These are phyloP conservation scores for Nipponacmea schrenckii DNA, from an alignment of 2,888 invertebrate genomes.

Conservation along the genomic window DNA sequence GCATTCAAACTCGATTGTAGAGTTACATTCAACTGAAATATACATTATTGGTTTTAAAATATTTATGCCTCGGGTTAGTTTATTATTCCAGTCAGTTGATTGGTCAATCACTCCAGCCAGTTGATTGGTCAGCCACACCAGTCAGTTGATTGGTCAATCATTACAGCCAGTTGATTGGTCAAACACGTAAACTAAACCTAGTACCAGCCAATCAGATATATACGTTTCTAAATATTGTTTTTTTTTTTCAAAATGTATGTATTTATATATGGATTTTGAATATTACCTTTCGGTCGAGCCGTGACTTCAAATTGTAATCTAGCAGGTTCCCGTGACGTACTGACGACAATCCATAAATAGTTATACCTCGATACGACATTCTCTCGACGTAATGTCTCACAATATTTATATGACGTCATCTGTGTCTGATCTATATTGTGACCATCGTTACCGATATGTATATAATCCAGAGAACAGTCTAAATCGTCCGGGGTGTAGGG, in stretches of 20 bases:
- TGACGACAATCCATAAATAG: constrained; percentile 41
- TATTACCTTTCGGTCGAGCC: constrained; percentile 25
- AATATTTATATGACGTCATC: constrained; percentile 49
- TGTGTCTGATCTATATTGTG: constrained; percentile 27
- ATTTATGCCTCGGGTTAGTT: too few relatives aligned
- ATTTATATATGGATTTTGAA: too few relatives aligned
- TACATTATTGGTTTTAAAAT: too few relatives aligned
- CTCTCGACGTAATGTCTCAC: constrained; percentile 24
- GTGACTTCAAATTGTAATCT: constrained; percentile 19
- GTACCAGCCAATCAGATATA: too few relatives aligned
- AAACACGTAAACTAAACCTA: too few relatives aligned
- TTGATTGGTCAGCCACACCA: background rate
- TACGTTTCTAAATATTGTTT: too few relatives aligned
- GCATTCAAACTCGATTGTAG: constrained; percentile 32
- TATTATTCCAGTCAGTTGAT: background rate
- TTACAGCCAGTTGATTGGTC: too few relatives aligned
- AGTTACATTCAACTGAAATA: constrained; percentile 37
- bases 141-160: background rate
- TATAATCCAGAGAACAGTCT: constrained; percentile 27
- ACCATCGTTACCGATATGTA: constrained; percentile 43
- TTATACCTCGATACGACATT: constrained; percentile 44
- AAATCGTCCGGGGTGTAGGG: background rate
- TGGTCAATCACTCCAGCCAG: too few relatives aligned
- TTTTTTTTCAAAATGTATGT: too few relatives aligned
- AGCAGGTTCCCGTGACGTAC: constrained; percentile 11